Percentiles rank a stretch among this genome's conserved stretches.
Evolutionary conservation across 2,113 vertebrate species (phyloP).

Genomic region (Phoxinus phoxinus): DNA sequence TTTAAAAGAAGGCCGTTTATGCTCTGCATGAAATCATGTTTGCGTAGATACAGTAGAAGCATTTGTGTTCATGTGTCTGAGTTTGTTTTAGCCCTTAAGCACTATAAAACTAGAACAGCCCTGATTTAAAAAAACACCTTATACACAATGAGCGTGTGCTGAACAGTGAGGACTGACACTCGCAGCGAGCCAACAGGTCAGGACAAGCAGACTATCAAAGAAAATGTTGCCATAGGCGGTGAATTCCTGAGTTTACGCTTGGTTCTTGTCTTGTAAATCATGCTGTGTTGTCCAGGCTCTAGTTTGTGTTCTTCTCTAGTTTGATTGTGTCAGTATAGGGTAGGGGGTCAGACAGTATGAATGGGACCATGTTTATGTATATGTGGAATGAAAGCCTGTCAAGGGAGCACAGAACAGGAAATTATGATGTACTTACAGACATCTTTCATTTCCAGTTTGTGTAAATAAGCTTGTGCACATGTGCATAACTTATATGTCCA

Average conservation of each 20-base stretch:
- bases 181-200: background rate
- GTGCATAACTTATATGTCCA: background rate
- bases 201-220: slow-evolving; percentile 25
- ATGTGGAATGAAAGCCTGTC: background rate
- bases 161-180: background rate
- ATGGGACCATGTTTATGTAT: slow-evolving; percentile 10
- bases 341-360: slow-evolving; percentile 5
- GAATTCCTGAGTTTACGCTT: slow-evolving; percentile 13
- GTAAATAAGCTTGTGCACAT: background rate
- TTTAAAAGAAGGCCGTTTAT: background rate
- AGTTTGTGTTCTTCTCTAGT: background rate
- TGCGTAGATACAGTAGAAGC: background rate
- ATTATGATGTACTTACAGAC: background rate
- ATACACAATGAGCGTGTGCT: background rate
- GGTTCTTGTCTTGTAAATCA: slow-evolving; percentile 4
- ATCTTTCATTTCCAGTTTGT: background rate
- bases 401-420: slow-evolving; percentile 9
- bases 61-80: background rate
- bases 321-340: background rate
- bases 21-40: background rate
- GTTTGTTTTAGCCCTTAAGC: background rate
- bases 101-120: background rate
- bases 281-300: background rate
- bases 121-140: background rate
- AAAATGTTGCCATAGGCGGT: background rate